Base-by-base conservation (phyloP, 2,797 vertebrate species). In the Cirrhinus mrigala region DNA sequence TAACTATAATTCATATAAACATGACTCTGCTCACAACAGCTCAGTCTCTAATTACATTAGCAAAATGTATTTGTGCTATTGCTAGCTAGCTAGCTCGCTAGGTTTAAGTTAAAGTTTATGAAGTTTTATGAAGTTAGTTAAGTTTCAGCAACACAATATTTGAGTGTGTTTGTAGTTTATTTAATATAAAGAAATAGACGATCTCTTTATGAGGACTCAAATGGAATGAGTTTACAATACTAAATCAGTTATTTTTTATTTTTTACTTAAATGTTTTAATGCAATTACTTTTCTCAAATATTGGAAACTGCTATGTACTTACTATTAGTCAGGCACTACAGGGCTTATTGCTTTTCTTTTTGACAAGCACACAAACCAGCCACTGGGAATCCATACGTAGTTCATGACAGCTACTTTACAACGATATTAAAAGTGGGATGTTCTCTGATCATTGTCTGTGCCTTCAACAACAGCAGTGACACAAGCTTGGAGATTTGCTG, bases 361-460 rank as follows among this genome's bases (percentile, higher is more conserved):
- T 68, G 29, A 78, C 29, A 58, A 3, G 22, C 54, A 24, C 7
- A 44, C 29, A 78, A 24, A 44, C 6, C 52, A 60, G 0, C 78
- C 62, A 33, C 60, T 48, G 79, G 79, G 62, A 52, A 33, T 54
- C 1, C 66, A 9, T 33, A 16, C 11, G 27, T 37, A 64, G 40
- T 62, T 75, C 14, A 76, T 50, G 27, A 83, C 27, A 40, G 20
- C 44, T 50, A n/a, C 22, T 37, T n/a, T 8, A 29, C 71, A 68
- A 37, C 3, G 44, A n/a, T 83, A 76, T 66, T 76, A 66, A 83
- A 76, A 75, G 24, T 10, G 27, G 22, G 70, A 50, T n/a, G 7
- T 14, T 75, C 44, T 37, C 27, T 76, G 24, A 40, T 66, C 20
- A 37, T 64, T 83, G 46, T 83, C 12, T 9, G 71, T 78, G 6